phyloP scores from a whole-genome alignment of 1,140 invertebrate species.

The Saccostrea glomerata region DNA sequence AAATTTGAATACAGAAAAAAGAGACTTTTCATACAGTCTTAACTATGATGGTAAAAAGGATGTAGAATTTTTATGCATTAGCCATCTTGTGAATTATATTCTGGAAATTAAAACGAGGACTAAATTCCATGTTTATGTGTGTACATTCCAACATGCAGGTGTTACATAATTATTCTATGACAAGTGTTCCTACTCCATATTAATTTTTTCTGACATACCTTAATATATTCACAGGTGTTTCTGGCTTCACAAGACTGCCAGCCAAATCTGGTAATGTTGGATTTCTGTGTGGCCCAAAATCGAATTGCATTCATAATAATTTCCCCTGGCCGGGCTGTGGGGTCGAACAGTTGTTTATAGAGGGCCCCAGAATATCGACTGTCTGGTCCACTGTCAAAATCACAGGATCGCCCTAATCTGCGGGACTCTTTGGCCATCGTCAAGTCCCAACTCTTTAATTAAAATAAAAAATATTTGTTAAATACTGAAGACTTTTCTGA shows the following conservation, averaged over 20 bases:
- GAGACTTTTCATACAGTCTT: background rate
- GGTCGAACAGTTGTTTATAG: slow-evolving; percentile 23
- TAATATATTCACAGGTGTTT: slow-evolving; percentile 24
- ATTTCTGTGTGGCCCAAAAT: slow-evolving; percentile 23
- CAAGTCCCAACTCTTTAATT: background rate
- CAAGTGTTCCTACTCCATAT: background rate
- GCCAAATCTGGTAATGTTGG: slow-evolving; percentile 18
- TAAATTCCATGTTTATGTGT: background rate
- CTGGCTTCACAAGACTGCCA: slow-evolving; percentile 13
- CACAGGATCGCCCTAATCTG: background rate
- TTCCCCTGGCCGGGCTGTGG: slow-evolving; percentile 30
- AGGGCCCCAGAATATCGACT: background rate
- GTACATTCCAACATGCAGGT: background rate
- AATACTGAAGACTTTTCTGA: too few species aligned
- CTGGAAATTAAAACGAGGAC: background rate
- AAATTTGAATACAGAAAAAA: background rate
- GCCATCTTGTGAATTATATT: too few species aligned
- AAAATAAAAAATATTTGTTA: background rate
- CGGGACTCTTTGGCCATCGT: background rate
- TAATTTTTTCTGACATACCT: slow-evolving; percentile 13
- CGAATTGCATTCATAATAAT: slow-evolving; percentile 36
- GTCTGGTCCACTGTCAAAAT: background rate
- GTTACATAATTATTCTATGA: background rate
- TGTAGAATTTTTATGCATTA: background rate
- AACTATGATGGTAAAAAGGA: background rate